These are phyloP conservation scores for Jaculus jaculus DNA, from an alignment of 2,113 vertebrate genomes.

Conservation along the genomic window DNA sequence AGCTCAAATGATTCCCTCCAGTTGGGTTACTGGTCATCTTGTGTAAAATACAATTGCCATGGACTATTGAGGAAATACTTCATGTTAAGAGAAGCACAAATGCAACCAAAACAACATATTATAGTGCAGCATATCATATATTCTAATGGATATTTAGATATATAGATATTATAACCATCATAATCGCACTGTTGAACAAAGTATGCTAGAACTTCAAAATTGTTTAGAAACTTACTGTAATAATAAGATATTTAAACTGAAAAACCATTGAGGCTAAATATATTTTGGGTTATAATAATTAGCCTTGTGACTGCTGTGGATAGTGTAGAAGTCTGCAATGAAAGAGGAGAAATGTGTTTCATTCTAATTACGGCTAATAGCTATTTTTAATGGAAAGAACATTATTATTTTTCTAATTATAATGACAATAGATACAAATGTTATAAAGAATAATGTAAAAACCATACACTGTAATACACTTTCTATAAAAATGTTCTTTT, in stretches of 20 bases:
- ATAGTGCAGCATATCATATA: background rate
- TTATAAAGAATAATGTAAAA: background rate
- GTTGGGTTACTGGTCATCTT: background rate
- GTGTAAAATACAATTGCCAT: background rate
- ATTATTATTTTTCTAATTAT: background rate
- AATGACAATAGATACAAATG: background rate
- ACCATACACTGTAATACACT: background rate
- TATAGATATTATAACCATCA: background rate
- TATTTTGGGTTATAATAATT: background rate
- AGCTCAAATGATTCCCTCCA: too few relatives aligned
- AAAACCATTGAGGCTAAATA: background rate
- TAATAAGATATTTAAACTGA: constrained; percentile 24
- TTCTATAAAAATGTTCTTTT: background rate
- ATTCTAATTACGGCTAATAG: background rate
- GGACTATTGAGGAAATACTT: background rate
- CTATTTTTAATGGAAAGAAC: background rate
- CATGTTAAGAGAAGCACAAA: background rate
- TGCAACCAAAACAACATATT: background rate
- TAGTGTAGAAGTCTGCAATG: background rate
- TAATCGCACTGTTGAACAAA: background rate
- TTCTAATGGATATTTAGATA: background rate
- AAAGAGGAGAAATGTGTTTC: background rate
- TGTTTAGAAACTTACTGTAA: background rate
- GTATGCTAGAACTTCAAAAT: background rate
- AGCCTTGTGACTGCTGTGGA: background rate